phyloP scores from a whole-genome alignment of 2,888 invertebrate genomes.

The Silvanus unidentatus region DNA sequence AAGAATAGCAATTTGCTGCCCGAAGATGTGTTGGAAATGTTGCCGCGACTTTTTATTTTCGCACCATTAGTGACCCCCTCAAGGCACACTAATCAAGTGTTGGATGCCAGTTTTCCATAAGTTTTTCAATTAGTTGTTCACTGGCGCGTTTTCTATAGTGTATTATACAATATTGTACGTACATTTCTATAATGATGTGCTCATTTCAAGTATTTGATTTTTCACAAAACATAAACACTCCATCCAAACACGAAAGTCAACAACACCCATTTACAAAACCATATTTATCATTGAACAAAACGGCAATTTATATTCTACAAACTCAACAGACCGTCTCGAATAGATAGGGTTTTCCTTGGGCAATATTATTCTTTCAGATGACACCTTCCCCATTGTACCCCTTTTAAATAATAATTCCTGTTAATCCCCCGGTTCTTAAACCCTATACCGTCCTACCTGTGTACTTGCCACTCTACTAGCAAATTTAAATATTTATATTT shows the following conservation, averaged over 20 bases:
- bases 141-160: no score
- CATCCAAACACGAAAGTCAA: no score
- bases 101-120: no score
- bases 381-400: conserved; percentile 35
- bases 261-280: conserved; percentile 24
- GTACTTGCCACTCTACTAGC: conserved; percentile 18
- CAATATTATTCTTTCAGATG: conserved; percentile 20
- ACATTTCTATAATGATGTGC: no score
- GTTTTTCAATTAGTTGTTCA: no score
- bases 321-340: conserved; percentile 31
- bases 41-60: neutral
- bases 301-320: conserved; percentile 31
- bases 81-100: neutral
- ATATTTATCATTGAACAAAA: conserved; percentile 27
- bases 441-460: conserved; percentile 17
- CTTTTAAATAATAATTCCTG: conserved; percentile 25
- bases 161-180: no score
- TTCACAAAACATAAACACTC: no score
- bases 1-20: neutral
- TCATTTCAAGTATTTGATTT: neutral
- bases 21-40: neutral
- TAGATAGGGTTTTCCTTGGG: conserved; percentile 26
- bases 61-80: conserved; percentile 2
- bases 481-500: conserved; percentile 19
- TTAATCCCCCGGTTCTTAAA: conserved; percentile 28